phyloP scores from a whole-genome alignment of 1,140 invertebrate genomes.

The Atta colombica region DNA sequence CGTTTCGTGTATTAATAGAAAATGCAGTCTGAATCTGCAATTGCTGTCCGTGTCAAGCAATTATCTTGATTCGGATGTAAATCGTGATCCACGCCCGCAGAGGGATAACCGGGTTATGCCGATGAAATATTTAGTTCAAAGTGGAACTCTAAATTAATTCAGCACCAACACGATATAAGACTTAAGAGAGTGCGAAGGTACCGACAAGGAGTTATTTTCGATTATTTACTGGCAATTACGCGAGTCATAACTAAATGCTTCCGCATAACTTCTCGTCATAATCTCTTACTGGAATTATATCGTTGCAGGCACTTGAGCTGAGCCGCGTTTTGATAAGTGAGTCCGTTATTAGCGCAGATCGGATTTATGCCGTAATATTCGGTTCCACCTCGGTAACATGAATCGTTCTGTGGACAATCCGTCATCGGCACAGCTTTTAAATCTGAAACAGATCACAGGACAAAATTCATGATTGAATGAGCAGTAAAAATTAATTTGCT shows the following conservation, averaged over 20 bases:
- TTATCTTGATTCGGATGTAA: slow-evolving; percentile 21
- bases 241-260: slow-evolving; percentile 49
- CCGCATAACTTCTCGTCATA: slow-evolving; percentile 34
- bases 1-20: background rate
- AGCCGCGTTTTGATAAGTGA: slow-evolving; percentile 76
- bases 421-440: slow-evolving; percentile 51
- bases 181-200: slow-evolving; percentile 35
- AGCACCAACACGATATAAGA: slow-evolving; percentile 1
- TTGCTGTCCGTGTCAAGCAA: background rate
- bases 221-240: slow-evolving; percentile 40
- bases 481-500: background rate
- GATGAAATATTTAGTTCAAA: slow-evolving; percentile 37
- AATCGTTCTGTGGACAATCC: slow-evolving; percentile 55
- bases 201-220: slow-evolving; percentile 29
- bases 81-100: slow-evolving; percentile 8
- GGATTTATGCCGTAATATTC: slow-evolving; percentile 62
- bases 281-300: slow-evolving; percentile 69
- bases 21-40: slow-evolving; percentile 19
- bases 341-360: slow-evolving; percentile 77
- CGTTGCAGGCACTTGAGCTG: slow-evolving; percentile 74
- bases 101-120: slow-evolving; percentile 21
- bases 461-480: background rate
- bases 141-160: slow-evolving; percentile 34
- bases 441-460: slow-evolving; percentile 50
- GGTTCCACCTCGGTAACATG: slow-evolving; percentile 33